These are phyloP conservation scores for Sclerurus mexicanus DNA, from an alignment of 2,113 vertebrate genomes.

Conservation along the genomic window DNA sequence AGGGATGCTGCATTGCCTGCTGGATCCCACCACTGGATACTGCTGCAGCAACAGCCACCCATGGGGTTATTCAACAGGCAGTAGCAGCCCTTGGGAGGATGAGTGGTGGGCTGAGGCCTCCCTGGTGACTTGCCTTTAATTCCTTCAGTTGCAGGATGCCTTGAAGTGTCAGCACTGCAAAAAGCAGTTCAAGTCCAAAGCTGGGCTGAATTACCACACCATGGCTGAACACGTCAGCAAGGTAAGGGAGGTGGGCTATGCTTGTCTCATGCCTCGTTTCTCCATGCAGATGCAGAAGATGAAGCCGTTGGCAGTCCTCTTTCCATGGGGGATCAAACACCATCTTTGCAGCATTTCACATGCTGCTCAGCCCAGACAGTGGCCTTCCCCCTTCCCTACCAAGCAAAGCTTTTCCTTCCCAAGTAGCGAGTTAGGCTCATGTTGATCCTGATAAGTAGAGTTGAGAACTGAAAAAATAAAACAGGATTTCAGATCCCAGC, in stretches of 20 bases:
- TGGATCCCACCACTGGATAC: background rate
- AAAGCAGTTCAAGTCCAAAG: constrained; percentile 98
- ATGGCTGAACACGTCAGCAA: constrained; percentile 94
- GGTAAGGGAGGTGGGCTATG: constrained; percentile 68
- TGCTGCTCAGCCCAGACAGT: background rate
- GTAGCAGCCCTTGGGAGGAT: background rate
- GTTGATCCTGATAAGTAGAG: background rate
- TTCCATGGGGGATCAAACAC: background rate
- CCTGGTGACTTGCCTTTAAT: background rate
- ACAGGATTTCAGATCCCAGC: background rate
- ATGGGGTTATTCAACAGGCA: background rate
- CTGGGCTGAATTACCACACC: constrained; percentile 96
- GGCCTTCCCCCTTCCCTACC: background rate
- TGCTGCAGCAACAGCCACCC: background rate
- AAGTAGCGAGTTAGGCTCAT: background rate
- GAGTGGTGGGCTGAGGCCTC: background rate
- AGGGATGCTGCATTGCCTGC: background rate
- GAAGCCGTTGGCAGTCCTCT: background rate
- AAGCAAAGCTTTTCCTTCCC: background rate
- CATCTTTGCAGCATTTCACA: background rate
- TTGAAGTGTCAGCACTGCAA: constrained; percentile 95
- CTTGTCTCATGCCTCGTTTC: background rate
- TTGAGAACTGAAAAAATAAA: background rate
- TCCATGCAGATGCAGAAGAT: background rate
- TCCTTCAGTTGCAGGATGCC: constrained; percentile 89